Evolutionary conservation across 2,888 invertebrate species (phyloP), one percentile per base, ranked within the genome.

Genomic region (Cantharis rustica): DNA sequence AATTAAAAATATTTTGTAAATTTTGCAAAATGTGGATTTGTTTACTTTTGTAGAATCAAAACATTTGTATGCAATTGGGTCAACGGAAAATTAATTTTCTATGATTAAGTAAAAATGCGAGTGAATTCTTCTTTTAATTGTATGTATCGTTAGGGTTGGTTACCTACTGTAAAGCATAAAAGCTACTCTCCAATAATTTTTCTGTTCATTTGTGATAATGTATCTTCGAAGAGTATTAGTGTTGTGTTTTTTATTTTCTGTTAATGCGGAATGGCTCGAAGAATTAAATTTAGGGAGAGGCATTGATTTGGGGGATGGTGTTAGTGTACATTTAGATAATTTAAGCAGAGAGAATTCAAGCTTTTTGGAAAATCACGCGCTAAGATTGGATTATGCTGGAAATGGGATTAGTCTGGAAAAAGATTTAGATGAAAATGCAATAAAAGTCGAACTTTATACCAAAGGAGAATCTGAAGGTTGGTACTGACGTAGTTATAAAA

Each of bases 301-400:
- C 15, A 79, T 84, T 75, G 78, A 85, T 13, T 75, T 87, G 16
- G 85, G 85, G 13, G 79, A 83, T 74, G 85, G 84, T 26, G 78
- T 87, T 61, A 79, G 80, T 17, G 76, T 87, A 47, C 84, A 83
- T 62, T 72, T 87, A 16, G 82, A 85, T 71, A 82, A 84, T 71
- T 81, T 81, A 0, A 82, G 83, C 69, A 71, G 73, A n/a, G 77
- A 79, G 71, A 79, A 84, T 73, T 79, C 89, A 71, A 89, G 89
- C 47, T 87, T 90, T 79, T 84, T 91, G 71, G 89, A 90, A 68
- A 88, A 89, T 63, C 89, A 91, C 81, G 90, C 90, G 27, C 85
- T 92, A 74, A 89, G 89, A 79, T 88, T 91, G 82, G 90, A 91
- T 81, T 90, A 90, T 87, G 89, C 88, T 72, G 90, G 90, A 80